Base-by-base conservation (phyloP, 2,113 vertebrate species). In the Nothobranchius furzeri region DNA sequence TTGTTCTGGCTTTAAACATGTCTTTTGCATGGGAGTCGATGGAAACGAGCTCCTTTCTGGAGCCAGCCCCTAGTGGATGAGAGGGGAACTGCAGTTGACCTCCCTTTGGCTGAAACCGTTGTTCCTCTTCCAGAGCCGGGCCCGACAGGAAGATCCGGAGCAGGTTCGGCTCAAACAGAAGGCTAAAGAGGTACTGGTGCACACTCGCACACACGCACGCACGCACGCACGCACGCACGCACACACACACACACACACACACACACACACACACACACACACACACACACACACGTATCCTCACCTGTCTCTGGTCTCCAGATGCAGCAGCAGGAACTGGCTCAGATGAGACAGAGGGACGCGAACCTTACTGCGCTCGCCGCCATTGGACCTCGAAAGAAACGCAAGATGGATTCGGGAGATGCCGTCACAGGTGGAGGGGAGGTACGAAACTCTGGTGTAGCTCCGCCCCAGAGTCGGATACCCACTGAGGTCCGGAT, bases 121-220 rank as follows among this genome's bases (percentile, higher is more conserved):
- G 20, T 66, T 91, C 36, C 0, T 60, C 53, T 53, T 84, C 40
- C 84, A 94, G 93, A 95, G 93, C 87, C 79, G 93, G 65, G 95
- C 89, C 60, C 88, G 95, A 90, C 95, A 94, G 87, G 93, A 96
- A 85, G 94, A 96, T 91, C 95, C 92, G 53, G 92, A 95, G 88
- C 95, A 92, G 88, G 93, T 92, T 60, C 91, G 92, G 15, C 89
- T 93, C 85, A 95, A 95, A 91, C 93, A 93, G 91, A 97, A 95
- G 88, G 93, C 93, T 65, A 94, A 94, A 88, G 95, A 96, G 95
- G 94, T 95, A 35, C 8, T 0, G 6, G 25, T 14, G 10, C 1
- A 1, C 3, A 4, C 30, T 3, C 30, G 30, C 4, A 4, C 30
- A 1, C 30, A 30, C 30, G 4, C 30, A 30, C 30, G 4, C 25